Evolutionary conservation across 2,113 vertebrate genomes (phyloP).

Genomic region (Micronycteris hirsuta): DNA sequence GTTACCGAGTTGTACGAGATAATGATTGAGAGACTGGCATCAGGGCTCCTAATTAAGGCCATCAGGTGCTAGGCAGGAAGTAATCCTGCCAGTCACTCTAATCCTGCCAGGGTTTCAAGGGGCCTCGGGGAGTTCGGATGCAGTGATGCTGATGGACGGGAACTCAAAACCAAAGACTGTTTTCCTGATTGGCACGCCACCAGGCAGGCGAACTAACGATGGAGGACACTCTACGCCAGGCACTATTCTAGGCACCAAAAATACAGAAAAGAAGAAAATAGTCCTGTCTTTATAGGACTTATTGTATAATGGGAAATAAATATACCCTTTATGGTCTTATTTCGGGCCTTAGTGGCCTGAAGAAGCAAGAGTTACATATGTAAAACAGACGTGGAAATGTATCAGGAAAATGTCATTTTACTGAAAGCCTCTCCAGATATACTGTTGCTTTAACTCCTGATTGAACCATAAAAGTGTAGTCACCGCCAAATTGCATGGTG

Average conservation of each 20-base stretch:
- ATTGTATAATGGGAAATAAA: background rate
- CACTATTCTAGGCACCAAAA: background rate
- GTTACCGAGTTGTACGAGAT: background rate
- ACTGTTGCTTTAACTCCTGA: constrained; percentile 52
- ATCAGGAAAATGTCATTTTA: constrained; percentile 11
- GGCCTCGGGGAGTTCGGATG: background rate
- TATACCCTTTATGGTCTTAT: background rate
- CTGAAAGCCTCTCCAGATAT: constrained; percentile 36
- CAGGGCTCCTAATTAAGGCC: background rate
- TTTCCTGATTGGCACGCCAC: background rate
- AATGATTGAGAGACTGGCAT: background rate
- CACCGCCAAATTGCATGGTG: constrained; percentile 36
- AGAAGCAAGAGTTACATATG: background rate
- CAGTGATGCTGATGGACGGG: background rate
- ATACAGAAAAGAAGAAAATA: background rate
- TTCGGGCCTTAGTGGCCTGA: background rate
- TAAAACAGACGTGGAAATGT: background rate
- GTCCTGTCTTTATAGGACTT: background rate
- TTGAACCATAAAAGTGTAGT: constrained; percentile 46
- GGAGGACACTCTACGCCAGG: background rate
- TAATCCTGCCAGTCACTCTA: background rate
- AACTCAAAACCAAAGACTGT: background rate
- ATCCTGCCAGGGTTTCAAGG: background rate
- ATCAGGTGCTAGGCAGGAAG: background rate
- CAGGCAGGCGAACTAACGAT: background rate